Conservation (phyloP, 2,888 invertebrate species). For the Lasioglossum villosulum region DNA sequence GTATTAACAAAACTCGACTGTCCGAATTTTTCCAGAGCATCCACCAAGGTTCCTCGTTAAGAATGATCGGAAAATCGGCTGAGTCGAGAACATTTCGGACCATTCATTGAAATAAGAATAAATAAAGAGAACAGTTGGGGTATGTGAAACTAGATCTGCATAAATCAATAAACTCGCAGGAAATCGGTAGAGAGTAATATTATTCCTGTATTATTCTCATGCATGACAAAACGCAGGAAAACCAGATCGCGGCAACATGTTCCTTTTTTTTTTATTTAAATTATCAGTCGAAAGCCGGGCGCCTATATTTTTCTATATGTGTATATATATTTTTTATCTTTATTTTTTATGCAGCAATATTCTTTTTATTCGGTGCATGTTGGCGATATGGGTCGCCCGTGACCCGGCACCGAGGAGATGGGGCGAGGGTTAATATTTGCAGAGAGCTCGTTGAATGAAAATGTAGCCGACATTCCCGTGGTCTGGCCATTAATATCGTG, state of each 20-base stretch:
- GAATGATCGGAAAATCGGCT: not conserved
- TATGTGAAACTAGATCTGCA: conserved; percentile 2
- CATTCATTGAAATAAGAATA: not conserved
- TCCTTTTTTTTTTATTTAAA: not conserved
- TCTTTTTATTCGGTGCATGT: not conserved
- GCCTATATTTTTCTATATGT: not conserved
- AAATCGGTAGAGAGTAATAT: not conserved
- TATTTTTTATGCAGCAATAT: too few relatives aligned
- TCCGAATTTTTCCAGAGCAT: not conserved
- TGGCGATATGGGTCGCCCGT: not conserved
- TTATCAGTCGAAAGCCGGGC: not conserved
- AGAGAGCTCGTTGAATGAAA: conserved; percentile 4
- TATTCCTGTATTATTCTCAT: not conserved
- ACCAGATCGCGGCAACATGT: not conserved
- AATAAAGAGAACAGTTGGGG: not conserved
- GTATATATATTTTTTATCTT: conserved; percentile 2
- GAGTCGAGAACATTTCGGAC: not conserved
- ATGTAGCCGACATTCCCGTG: not conserved
- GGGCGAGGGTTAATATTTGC: not conserved
- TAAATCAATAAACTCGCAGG: not conserved
- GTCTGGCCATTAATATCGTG: not conserved
- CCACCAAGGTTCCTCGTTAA: not conserved
- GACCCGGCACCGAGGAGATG: not conserved
- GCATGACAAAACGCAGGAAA: not conserved
- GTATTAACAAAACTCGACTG: not conserved